phyloP scores from a whole-genome alignment of 1,140 invertebrate species.

The Octopus sinensis region DNA sequence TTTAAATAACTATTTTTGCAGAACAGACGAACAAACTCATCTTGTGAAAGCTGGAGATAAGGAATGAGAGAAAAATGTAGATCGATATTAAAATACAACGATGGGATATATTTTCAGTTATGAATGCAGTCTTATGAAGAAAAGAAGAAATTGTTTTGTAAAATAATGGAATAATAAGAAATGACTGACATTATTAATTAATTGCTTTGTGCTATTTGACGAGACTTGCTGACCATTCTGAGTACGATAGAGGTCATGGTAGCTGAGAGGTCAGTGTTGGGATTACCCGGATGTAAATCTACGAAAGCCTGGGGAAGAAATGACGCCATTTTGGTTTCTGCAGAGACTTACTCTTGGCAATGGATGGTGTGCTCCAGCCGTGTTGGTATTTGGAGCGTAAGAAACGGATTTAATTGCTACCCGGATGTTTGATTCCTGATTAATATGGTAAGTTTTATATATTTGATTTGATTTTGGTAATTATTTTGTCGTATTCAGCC shows the following conservation, averaged over 20 bases:
- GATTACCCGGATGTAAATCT: conserved; percentile 10
- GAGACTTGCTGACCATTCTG: neutral
- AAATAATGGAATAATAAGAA: neutral
- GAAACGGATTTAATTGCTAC: conserved; percentile 9
- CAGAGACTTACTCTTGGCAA: neutral
- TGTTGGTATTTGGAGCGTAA: conserved; percentile 3
- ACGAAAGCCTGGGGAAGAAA: conserved; percentile 3
- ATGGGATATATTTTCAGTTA: neutral
- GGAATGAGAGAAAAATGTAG: neutral
- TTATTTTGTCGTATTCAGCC: too few species aligned
- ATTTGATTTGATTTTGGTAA: neutral
- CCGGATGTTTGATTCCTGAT: conserved; percentile 4
- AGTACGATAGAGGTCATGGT: neutral
- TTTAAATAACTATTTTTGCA: neutral
- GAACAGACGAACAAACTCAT: neutral
- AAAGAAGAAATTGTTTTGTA: neutral
- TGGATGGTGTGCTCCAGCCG: neutral
- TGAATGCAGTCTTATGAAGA: neutral
- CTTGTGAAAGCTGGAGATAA: neutral
- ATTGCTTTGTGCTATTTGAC: neutral
- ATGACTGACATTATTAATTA: too few species aligned
- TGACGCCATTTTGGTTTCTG: conserved; percentile 5
- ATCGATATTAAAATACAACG: neutral
- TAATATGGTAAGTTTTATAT: conserved; percentile 5
- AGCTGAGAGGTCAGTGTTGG: conserved; percentile 2